Conservation (phyloP, 2,113 vertebrate genomes). For the Lipotes vexillifer region DNA sequence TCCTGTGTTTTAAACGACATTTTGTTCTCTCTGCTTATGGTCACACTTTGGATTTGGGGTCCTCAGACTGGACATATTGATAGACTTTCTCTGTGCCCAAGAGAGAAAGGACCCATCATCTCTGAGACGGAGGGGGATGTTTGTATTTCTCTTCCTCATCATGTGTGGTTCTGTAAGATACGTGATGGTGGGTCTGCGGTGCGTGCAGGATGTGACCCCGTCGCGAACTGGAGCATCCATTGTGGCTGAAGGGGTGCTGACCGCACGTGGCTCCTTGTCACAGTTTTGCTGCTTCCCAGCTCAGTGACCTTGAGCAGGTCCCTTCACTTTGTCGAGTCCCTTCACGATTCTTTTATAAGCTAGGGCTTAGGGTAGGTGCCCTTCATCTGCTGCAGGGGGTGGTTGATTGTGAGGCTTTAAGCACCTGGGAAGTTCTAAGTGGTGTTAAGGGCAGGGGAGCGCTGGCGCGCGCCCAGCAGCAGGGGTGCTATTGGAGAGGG, state of each 20-base stretch:
- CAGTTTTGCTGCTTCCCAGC: not conserved
- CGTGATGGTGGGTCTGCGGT: not conserved
- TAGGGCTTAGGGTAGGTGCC: not conserved
- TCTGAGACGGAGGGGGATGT: not conserved
- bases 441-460: not conserved
- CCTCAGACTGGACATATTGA: not conserved
- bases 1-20: not conserved
- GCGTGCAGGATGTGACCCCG: not conserved
- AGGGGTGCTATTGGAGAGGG: not conserved
- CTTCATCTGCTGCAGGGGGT: not conserved
- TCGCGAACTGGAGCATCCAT: accelerated
- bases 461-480: not conserved
- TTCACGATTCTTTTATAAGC: not conserved
- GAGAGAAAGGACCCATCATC: not conserved
- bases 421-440: not conserved
- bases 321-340: not conserved
- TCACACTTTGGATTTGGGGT: not conserved
- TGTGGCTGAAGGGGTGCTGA: not conserved
- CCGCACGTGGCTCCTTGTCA: not conserved
- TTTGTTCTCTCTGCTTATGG: not conserved
- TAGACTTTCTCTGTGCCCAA: not conserved
- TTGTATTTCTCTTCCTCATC: not conserved
- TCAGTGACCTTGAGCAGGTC: not conserved
- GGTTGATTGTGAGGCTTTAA: not conserved
- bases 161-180: accelerated